Percentiles rank a stretch among this genome's conserved stretches.
Conservation (phyloP, 1,140 invertebrate genomes). For the Aphis gossypii region DNA sequence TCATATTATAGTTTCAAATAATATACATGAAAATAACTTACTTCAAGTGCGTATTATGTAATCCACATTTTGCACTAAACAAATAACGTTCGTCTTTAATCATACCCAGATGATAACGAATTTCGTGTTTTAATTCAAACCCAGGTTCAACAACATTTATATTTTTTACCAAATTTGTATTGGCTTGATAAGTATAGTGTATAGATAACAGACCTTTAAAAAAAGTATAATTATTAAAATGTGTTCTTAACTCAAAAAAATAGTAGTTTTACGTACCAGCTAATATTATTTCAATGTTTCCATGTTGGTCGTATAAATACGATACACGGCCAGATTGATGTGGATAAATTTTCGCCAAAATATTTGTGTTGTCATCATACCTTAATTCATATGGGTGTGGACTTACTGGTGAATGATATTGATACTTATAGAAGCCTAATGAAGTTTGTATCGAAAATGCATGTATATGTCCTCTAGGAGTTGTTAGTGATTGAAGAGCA, state of each 20-base stretch:
- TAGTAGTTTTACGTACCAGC: slow-evolving; percentile 67
- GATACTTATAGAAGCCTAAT: slow-evolving; percentile 90
- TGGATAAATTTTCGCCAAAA: slow-evolving; percentile 86
- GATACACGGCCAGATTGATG: slow-evolving; percentile 88
- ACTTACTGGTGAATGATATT: slow-evolving; percentile 89
- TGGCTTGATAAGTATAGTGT: slow-evolving; percentile 87
- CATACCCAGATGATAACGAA: slow-evolving; percentile 89
- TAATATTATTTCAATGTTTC: slow-evolving; percentile 83
- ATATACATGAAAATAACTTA: slow-evolving; percentile 36
- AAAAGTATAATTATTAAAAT: slow-evolving; percentile 41
- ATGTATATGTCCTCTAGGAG: slow-evolving; percentile 90
- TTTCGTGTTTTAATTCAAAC: slow-evolving; percentile 86
- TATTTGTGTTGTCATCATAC: slow-evolving; percentile 89
- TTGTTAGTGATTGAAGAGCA: slow-evolving; percentile 87
- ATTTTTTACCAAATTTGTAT: slow-evolving; percentile 81
- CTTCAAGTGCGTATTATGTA: slow-evolving; percentile 84
- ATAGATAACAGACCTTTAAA: slow-evolving; percentile 79
- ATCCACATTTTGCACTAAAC: slow-evolving; percentile 81
- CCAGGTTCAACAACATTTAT: slow-evolving; percentile 85
- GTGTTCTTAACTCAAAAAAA: too few species aligned
- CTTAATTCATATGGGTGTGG: slow-evolving; percentile 88
- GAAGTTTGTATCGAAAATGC: slow-evolving; percentile 90
- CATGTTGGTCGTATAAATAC: slow-evolving; percentile 85
- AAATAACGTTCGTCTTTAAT: slow-evolving; percentile 87
- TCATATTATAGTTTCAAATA: background rate